Base-by-base conservation (phyloP, 2,888 invertebrate genomes). In the Ormyrus pomaceus region DNA sequence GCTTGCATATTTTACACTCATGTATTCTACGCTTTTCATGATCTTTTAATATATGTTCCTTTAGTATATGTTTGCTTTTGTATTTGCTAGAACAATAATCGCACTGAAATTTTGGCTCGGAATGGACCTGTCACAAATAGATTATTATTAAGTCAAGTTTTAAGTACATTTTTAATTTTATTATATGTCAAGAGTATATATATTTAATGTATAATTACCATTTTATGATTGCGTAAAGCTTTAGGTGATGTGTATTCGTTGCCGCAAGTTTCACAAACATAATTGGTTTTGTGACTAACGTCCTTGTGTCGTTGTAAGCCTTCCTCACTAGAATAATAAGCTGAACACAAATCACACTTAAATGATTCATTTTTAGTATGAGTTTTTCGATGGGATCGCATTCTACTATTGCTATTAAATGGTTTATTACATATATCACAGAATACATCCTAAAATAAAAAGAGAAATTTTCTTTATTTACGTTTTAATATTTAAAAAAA, bases 1-100 rank as follows among this genome's bases (percentile, higher is more conserved):
- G 88, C 7, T 79, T 81, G 64, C 89, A 89, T 1, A 82, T 75
- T 7, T 77, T 82, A 68, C 89, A 89, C 79, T 86, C 86, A 71
- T 89, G 88, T 68, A 87, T 87, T 76, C 88, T 83, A 53, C 88
- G 34, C 0, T 34, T 88, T 3, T 88, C 88, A 56, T 89, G 79
- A 74, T 89, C 88, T 19, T 89, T 88, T 10, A 89, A 61, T 5
- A 88, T 77, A 73, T 88, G 88, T 45, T 88, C 88, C 74, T 88
- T 88, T 3, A 89, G 74, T 55, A 88, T 88, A 64, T 88, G 87
- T 6, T 85, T 87, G 19, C 87, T 88, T 51, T 88, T 88, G 72
- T 89, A 89, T 7, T 86, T 84, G 55, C 87, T 88, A 2, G 86
- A 82, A 64, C 88, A 89, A n/a, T 86, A 46, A 6, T 77, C 78